Evolutionary conservation across 2,888 invertebrate species (phyloP).

Genomic region (Autographa pulchrina): DNA sequence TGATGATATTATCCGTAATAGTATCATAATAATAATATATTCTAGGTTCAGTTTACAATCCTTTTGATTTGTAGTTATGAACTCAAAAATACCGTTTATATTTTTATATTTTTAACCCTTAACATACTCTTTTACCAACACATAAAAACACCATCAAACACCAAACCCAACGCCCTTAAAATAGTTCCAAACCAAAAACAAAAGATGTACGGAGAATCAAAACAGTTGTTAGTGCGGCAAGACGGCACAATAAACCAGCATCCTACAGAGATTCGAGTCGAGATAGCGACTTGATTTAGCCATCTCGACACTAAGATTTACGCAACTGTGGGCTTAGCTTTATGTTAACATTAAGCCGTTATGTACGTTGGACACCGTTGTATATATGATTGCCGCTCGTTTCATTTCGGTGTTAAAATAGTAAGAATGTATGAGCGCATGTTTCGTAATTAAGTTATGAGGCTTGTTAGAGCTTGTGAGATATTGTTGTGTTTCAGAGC

Average conservation of each 20-base stretch:
- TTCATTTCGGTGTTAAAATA: slow-evolving; percentile 58
- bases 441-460: slow-evolving; percentile 25
- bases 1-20: too few species aligned
- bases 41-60: too few species aligned
- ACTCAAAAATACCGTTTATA: too few species aligned
- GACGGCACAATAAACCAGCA: slow-evolving; percentile 65
- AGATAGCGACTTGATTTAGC: slow-evolving; percentile 85
- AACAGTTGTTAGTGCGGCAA: slow-evolving; percentile 62
- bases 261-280: slow-evolving; percentile 77
- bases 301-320: slow-evolving; percentile 80
- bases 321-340: slow-evolving; percentile 74
- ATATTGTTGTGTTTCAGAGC: neutral
- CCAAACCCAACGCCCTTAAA: slow-evolving; percentile 34
- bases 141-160: slow-evolving; percentile 2
- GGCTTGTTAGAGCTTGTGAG: slow-evolving; percentile 33
- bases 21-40: too few species aligned
- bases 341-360: slow-evolving; percentile 73
- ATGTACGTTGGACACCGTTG: slow-evolving; percentile 64
- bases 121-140: neutral
- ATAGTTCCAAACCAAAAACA: slow-evolving; percentile 52
- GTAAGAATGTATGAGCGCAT: slow-evolving; percentile 52
- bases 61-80: too few species aligned
- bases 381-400: slow-evolving; percentile 54
- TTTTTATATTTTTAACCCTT: too few species aligned
- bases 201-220: slow-evolving; percentile 57